A percentile compares a stretch with the other conserved stretches of the same genome.
Conservation (phyloP, 92 coral and sea anemone species). For the Actinostola sp. region DNA sequence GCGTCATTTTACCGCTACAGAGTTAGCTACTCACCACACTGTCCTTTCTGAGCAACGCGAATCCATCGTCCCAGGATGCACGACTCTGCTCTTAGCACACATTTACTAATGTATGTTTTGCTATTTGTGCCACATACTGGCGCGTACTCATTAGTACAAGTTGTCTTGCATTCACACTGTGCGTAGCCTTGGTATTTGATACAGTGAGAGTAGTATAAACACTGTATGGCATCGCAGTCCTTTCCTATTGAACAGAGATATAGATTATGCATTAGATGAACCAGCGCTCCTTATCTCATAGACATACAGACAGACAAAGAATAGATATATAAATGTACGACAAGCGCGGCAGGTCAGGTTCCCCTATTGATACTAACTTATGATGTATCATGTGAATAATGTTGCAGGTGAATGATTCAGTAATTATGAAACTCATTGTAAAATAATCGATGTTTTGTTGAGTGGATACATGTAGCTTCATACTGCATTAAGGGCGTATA, state of each 20-base stretch:
- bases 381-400: too few species aligned
- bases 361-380: too few species aligned
- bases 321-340: too few species aligned
- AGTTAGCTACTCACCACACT: constrained; percentile 45
- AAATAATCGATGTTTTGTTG: too few species aligned
- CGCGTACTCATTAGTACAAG: constrained; percentile 22
- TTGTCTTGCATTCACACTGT: constrained; percentile 54
- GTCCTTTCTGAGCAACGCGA: constrained; percentile 28
- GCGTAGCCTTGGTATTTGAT: constrained; percentile 26
- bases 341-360: too few species aligned
- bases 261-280: too few species aligned
- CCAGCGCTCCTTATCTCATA: too few species aligned
- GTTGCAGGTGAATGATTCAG: too few species aligned
- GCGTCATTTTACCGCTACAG: neutral
- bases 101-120: constrained; percentile 58
- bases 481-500: too few species aligned
- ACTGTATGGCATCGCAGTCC: constrained; percentile 50
- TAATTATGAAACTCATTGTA: too few species aligned
- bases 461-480: too few species aligned
- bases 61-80: constrained; percentile 47
- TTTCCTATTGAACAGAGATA: constrained; percentile 18
- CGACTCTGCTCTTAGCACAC: constrained; percentile 52
- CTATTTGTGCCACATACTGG: constrained; percentile 60
- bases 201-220: constrained; percentile 43
- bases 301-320: too few species aligned